Percentiles rank a stretch among this genome's conserved stretches.
These are phyloP conservation scores for Aquatica leii DNA, from an alignment of 2,888 invertebrate genomes.

Conservation along the genomic window DNA sequence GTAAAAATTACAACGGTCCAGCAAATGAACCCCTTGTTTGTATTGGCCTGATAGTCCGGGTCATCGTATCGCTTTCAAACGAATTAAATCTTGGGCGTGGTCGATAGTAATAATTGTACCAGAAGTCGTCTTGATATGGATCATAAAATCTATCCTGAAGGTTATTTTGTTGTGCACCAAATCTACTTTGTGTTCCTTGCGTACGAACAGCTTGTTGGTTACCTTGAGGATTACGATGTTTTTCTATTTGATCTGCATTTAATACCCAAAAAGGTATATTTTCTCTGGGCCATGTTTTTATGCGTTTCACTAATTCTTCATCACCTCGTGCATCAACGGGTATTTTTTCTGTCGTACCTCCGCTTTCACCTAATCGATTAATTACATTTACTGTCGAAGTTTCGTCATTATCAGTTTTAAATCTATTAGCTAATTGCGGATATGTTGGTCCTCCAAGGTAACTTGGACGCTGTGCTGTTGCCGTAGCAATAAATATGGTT, in stretches of 20 bases:
- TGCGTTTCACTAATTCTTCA: slow-evolving; percentile 66
- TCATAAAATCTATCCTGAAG: no score
- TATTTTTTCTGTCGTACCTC: slow-evolving; percentile 47
- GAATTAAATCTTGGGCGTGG: no score
- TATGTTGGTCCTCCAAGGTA: slow-evolving; percentile 68
- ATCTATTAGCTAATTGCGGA: slow-evolving; percentile 64
- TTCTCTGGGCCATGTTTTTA: slow-evolving; percentile 71
- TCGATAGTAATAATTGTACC: no score
- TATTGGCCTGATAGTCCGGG: slow-evolving; percentile 27
- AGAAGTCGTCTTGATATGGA: no score
- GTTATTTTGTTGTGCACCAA: no score
- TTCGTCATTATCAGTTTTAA: slow-evolving; percentile 46
- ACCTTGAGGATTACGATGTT: slow-evolving; percentile 58
- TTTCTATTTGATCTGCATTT: slow-evolving; percentile 73
- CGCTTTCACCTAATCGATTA: slow-evolving; percentile 65
- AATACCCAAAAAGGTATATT: slow-evolving; percentile 77
- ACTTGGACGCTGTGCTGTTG: slow-evolving; percentile 68
- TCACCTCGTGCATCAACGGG: slow-evolving; percentile 76
- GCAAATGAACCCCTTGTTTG: slow-evolving; percentile 32
- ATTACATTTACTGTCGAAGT: slow-evolving; percentile 48
- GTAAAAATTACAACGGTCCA: slow-evolving; percentile 6
- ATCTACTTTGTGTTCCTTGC: no score
- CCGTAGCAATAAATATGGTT: slow-evolving; percentile 21
- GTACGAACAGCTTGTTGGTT: no score
- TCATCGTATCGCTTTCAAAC: no score